Evolutionary conservation across 2,113 vertebrate species (phyloP).

Genomic region (Malurus melanocephalus): DNA sequence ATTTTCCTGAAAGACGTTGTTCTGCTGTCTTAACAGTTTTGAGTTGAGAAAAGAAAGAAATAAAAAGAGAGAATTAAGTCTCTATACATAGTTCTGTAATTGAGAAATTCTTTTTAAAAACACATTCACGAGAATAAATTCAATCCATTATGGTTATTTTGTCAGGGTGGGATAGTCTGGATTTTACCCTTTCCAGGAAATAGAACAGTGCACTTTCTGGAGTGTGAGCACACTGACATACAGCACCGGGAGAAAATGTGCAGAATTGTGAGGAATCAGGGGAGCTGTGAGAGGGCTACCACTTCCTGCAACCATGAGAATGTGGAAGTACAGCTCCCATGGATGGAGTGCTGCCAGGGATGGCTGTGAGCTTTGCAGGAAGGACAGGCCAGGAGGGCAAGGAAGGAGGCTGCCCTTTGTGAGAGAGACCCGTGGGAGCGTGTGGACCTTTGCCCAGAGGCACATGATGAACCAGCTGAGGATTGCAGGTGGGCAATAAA

Average conservation of each 20-base stretch:
- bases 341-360: rapidly evolving
- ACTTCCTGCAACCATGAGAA: not conserved
- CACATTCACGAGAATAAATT: not conserved
- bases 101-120: not conserved
- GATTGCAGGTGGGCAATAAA: not conserved
- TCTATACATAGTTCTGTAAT: not conserved
- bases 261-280: not conserved
- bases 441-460: not conserved
- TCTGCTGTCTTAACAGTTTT: not conserved
- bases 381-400: not conserved
- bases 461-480: rapidly evolving
- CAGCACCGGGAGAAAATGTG: not conserved
- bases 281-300: not conserved
- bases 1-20: not conserved
- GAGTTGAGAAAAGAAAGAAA: not conserved
- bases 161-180: not conserved
- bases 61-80: rapidly evolving
- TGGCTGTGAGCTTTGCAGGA: not conserved
- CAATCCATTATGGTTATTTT: not conserved
- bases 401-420: not conserved
- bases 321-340: not conserved
- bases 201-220: not conserved
- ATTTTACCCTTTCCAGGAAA: not conserved
- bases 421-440: not conserved
- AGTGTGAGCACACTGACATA: rapidly evolving